These are phyloP conservation scores for Pogonophryne albipinna DNA, from an alignment of 2,797 vertebrate genomes.

Conservation along the genomic window DNA sequence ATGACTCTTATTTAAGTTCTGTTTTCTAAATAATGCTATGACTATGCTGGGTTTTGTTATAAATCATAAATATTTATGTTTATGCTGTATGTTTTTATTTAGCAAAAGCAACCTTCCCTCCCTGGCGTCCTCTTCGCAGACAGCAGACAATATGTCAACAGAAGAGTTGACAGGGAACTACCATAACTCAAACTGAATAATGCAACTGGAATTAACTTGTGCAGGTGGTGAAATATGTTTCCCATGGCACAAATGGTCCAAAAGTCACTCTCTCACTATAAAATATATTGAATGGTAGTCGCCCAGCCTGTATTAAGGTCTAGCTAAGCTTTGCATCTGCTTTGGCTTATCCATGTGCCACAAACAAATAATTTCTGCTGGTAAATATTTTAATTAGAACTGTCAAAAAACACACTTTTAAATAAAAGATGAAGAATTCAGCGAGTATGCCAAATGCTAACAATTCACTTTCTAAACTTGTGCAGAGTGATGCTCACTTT, in stretches of 20 bases:
- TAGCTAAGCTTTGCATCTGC: slow-evolving; percentile 5
- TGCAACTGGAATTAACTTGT: slow-evolving; percentile 32
- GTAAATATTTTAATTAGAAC: slow-evolving; percentile 35
- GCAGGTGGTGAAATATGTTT: slow-evolving; percentile 31
- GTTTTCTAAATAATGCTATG: not conserved
- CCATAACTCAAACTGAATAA: slow-evolving; percentile 46
- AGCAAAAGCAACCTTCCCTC: slow-evolving; percentile 2
- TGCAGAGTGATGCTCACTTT: not conserved
- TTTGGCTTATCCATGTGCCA: slow-evolving; percentile 9
- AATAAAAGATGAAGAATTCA: slow-evolving; percentile 11
- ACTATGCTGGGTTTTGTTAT: not conserved
- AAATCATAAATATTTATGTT: slow-evolving; percentile 11
- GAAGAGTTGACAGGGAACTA: slow-evolving; percentile 34
- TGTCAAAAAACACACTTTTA: slow-evolving; percentile 23
- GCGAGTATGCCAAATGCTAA: slow-evolving; percentile 25
- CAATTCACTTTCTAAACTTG: slow-evolving; percentile 1
- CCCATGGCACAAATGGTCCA: slow-evolving; percentile 16
- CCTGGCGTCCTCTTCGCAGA: not conserved
- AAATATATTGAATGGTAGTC: slow-evolving; percentile 11
- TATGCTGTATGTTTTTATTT: slow-evolving; percentile 12
- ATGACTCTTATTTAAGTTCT: too few species aligned
- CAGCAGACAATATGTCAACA: slow-evolving; percentile 41
- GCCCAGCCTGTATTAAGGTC: slow-evolving; percentile 13
- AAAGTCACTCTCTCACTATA: slow-evolving; percentile 18
- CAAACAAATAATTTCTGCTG: slow-evolving; percentile 16